phyloP scores from a whole-genome alignment of 2,888 invertebrate genomes.

The Griposia aprilina region DNA sequence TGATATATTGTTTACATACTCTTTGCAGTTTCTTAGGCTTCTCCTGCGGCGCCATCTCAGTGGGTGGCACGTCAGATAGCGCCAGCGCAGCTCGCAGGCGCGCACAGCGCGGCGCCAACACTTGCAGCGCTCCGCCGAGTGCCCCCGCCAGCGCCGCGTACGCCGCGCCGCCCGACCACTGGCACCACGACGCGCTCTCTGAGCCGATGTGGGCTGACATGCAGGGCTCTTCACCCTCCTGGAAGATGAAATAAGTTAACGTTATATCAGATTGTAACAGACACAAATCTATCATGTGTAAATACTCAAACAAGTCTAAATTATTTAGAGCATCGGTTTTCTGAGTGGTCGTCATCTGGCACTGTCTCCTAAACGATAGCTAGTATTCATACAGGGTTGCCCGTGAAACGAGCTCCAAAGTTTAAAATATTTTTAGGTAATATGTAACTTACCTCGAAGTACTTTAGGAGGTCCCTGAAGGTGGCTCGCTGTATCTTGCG shows the following conservation, averaged over 20 bases:
- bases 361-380: not conserved
- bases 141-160: slow-evolving; percentile 90
- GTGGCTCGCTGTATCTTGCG: slow-evolving; percentile 98
- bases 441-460: slow-evolving; percentile 93
- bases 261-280: not conserved
- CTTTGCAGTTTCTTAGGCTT: slow-evolving; percentile 92
- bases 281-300: too few relatives aligned
- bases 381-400: not conserved
- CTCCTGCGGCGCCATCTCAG: slow-evolving; percentile 75
- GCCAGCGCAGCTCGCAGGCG: slow-evolving; percentile 92
- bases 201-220: slow-evolving; percentile 91
- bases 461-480: slow-evolving; percentile 97
- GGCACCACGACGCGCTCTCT: slow-evolving; percentile 93
- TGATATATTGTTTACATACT: slow-evolving; percentile 89
- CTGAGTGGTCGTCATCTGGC: too few relatives aligned
- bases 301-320: not conserved
- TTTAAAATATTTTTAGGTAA: not conserved
- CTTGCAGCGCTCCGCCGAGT: slow-evolving; percentile 92
- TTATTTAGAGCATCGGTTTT: not conserved
- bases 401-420: too few relatives aligned
- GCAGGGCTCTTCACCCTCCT: slow-evolving; percentile 76
- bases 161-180: slow-evolving; percentile 95
- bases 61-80: slow-evolving; percentile 90
- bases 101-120: slow-evolving; percentile 92
- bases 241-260: not conserved